A percentile compares a stretch with the other conserved stretches of the same genome.
Evolutionary conservation across 2,797 vertebrate genomes (phyloP).

Genomic region (Chrosomus eos): DNA sequence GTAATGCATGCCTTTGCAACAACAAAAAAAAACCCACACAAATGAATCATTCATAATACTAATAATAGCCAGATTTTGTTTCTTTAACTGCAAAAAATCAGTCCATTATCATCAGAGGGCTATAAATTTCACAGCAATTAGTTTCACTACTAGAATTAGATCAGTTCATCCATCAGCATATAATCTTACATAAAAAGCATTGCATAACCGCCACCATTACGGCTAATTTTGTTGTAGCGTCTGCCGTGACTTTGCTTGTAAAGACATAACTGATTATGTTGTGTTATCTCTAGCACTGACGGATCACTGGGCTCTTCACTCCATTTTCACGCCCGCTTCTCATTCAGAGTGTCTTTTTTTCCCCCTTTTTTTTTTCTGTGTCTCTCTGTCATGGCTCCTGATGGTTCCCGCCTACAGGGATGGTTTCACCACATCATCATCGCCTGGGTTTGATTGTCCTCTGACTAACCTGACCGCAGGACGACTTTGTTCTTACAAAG

Average conservation of each 20-base stretch:
- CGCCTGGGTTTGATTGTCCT: slow-evolving; percentile 66
- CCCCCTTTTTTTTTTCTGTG: slow-evolving; percentile 55
- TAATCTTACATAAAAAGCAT: slow-evolving; percentile 48
- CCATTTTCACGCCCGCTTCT: slow-evolving; percentile 23
- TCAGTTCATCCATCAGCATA: slow-evolving; percentile 51
- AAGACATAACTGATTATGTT: slow-evolving; percentile 28
- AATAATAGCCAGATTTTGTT: background rate
- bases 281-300: slow-evolving; percentile 20
- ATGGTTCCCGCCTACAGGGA: slow-evolving; percentile 59
- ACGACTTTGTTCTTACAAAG: slow-evolving; percentile 70
- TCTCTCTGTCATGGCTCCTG: slow-evolving; percentile 57
- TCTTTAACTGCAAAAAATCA: background rate
- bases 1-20: background rate
- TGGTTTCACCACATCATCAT: slow-evolving; percentile 55
- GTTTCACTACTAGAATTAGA: slow-evolving; percentile 46
- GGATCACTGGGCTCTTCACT: slow-evolving; percentile 21
- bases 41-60: background rate
- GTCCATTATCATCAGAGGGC: slow-evolving; percentile 29
- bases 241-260: slow-evolving; percentile 25
- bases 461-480: slow-evolving; percentile 68
- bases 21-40: too few relatives aligned
- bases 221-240: slow-evolving; percentile 49
- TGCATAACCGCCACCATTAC: slow-evolving; percentile 29
- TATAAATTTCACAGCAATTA: slow-evolving; percentile 52
- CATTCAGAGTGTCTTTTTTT: slow-evolving; percentile 41